phyloP scores from a whole-genome alignment of 2,888 invertebrate genomes.

The Thysanoteuthis rhombus region DNA sequence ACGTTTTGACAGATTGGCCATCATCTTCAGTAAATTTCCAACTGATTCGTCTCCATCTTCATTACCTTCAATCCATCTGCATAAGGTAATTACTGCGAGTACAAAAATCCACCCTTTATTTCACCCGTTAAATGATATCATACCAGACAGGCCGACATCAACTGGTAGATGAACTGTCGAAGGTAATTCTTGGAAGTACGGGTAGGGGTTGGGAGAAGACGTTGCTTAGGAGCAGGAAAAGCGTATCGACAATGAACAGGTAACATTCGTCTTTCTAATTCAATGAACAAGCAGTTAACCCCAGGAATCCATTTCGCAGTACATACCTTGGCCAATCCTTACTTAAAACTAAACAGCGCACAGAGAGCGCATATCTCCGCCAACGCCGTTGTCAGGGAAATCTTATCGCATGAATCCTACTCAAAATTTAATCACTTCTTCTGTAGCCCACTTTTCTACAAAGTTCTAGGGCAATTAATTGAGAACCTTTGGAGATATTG shows the following conservation, averaged over 20 bases:
- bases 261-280: background rate
- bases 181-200: background rate
- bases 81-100: background rate
- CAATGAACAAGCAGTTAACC: background rate
- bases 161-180: background rate
- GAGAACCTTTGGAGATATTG: too few relatives aligned
- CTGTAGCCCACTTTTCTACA: too few relatives aligned
- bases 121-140: slow-evolving; percentile 12
- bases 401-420: too few relatives aligned
- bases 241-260: background rate
- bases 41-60: background rate
- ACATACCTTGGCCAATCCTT: background rate
- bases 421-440: too few relatives aligned
- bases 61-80: background rate
- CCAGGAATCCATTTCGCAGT: background rate
- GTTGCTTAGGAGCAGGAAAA: background rate
- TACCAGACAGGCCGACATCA: background rate
- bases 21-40: too few relatives aligned
- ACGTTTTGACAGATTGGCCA: background rate
- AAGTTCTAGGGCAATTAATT: too few relatives aligned
- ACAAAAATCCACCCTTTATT: background rate
- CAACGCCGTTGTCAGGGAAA: too few relatives aligned
- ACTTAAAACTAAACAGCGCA: too few relatives aligned
- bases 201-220: background rate
- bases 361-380: too few relatives aligned